A percentile compares a stretch with the other conserved stretches of the same genome.
Evolutionary conservation across 2,888 invertebrate species (phyloP).

Genomic region (Gisinianus flammeolus): DNA sequence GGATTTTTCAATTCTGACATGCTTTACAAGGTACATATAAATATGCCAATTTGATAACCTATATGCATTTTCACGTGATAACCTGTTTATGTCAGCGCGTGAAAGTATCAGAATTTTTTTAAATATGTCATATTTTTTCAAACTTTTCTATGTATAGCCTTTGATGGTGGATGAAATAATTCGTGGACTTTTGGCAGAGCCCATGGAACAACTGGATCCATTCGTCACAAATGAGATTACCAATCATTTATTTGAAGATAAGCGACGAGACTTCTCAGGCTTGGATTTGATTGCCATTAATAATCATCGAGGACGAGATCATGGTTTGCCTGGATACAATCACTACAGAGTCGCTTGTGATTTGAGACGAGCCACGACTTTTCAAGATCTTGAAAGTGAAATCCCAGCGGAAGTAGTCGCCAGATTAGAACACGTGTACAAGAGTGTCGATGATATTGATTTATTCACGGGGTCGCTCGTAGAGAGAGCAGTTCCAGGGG

Average conservation of each 20-base stretch:
- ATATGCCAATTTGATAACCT: too few relatives aligned
- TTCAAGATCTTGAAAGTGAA: constrained; percentile 86
- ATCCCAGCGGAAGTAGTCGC: constrained; percentile 74
- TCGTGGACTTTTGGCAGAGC: constrained; percentile 83
- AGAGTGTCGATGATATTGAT: constrained; percentile 93
- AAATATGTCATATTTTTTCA: not conserved
- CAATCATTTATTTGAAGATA: constrained; percentile 91
- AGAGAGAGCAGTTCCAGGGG: constrained; percentile 84
- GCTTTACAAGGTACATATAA: constrained; percentile 69
- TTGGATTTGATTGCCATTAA: constrained; percentile 91
- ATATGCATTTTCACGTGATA: too few relatives aligned
- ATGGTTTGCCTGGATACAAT: constrained; percentile 83
- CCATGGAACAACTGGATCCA: constrained; percentile 91
- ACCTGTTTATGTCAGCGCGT: too few relatives aligned
- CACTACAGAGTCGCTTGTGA: constrained; percentile 90
- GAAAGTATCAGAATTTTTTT: not conserved
- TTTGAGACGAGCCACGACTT: constrained; percentile 79
- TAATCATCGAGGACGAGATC: constrained; percentile 72
- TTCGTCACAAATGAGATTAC: constrained; percentile 94
- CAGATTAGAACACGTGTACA: constrained; percentile 66
- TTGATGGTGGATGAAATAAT: constrained; percentile 84
- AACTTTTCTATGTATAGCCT: constrained; percentile 63
- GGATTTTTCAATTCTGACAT: constrained; percentile 92
- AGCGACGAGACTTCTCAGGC: constrained; percentile 87
- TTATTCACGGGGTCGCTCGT: constrained; percentile 95